Evolutionary conservation across 2,797 vertebrate species (phyloP), one percentile per base, ranked within the genome.

Genomic region (Poecilia wingei): DNA sequence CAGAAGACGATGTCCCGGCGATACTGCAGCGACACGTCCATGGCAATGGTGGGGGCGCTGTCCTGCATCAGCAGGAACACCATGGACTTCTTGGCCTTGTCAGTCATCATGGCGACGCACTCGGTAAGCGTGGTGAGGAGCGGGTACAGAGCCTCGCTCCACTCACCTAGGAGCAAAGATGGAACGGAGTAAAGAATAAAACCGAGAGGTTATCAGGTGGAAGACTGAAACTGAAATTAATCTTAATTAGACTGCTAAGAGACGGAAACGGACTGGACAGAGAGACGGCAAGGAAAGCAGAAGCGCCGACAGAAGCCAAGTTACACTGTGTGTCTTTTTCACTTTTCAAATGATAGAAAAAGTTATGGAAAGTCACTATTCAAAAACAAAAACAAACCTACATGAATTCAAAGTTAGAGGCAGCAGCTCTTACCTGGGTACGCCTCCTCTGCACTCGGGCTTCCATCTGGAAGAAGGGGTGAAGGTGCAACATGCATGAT

Each of bases 41-140:
- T 95, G 86, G 96, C 97, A 51, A 99, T 99, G 28, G 98, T 99
- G 0, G 98, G 97, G 2, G 98, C 98, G 0, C 96, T 97, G 94
- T 99, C 98, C 94, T 99, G 98, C 98, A 99, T 99, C 81, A 99
- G 95, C 80, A 99, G 93, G 91, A 99, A 99, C 69, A 98, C 97
- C 98, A 99, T 97, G 55, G 98, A 97, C 93, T 97, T 97, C 89
- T 98, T 98, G 85, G 98, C 98, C 88, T 97, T 97, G 95, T 99
- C 97, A 2, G 98, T 98, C 98, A 99, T 99, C 98, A 99, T 92
- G 77, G 98, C 88, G 94, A 96, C 92, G 94, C 98, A 3, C 96
- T 99, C 98, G 0, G 96, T 98, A 77, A 99, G 97, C 0, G 98
- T 99, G 82, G 97, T 98, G 93, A 99, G 95, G 88, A 99, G 95